These are phyloP conservation scores for Xerus rutilus DNA, from an alignment of 2,797 vertebrate species.

Conservation along the genomic window DNA sequence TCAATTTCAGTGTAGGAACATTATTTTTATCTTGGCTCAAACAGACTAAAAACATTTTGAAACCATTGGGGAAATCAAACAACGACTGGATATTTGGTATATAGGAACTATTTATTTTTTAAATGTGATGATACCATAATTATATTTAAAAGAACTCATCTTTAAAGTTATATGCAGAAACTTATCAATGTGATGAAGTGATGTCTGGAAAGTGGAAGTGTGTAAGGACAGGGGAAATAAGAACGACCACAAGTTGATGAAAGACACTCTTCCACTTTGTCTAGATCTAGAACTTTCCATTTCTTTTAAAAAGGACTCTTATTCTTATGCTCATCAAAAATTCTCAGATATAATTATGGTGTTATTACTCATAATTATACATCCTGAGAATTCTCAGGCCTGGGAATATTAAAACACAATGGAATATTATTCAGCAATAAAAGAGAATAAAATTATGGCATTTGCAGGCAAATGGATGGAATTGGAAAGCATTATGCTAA, in stretches of 20 bases:
- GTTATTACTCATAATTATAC: neutral
- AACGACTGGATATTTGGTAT: neutral
- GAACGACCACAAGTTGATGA: neutral
- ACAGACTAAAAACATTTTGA: slow-evolving; percentile 22
- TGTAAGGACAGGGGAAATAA: neutral
- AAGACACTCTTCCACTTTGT: neutral
- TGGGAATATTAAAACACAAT: neutral
- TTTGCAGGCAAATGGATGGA: too few relatives aligned
- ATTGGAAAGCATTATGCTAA: too few relatives aligned
- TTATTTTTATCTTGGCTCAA: neutral
- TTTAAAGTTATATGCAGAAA: neutral
- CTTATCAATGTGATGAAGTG: neutral
- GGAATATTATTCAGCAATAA: too few relatives aligned
- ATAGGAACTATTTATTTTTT: slow-evolving; percentile 18
- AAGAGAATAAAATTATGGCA: too few relatives aligned
- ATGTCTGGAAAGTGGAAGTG: neutral
- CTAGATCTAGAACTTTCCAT: neutral
- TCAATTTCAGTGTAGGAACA: neutral
- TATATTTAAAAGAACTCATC: neutral
- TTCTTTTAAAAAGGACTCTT: slow-evolving; percentile 53
- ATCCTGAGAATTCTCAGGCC: slow-evolving; percentile 1
- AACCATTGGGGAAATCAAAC: neutral
- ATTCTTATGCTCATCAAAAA: neutral
- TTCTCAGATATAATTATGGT: slow-evolving; percentile 17
- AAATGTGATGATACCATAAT: neutral